These are phyloP conservation scores for Philonicus albiceps DNA, from an alignment of 2,888 invertebrate species.

Conservation along the genomic window DNA sequence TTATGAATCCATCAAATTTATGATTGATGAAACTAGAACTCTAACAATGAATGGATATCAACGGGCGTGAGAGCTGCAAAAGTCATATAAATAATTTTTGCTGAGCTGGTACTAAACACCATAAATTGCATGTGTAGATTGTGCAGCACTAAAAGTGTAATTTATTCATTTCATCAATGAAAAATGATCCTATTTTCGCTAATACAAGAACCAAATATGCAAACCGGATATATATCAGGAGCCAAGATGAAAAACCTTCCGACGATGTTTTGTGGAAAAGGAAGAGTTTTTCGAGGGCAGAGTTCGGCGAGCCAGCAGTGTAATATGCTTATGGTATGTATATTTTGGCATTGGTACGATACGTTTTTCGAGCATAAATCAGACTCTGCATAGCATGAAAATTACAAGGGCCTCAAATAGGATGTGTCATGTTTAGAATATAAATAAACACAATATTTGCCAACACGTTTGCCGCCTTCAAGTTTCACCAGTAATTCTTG, in stretches of 20 bases:
- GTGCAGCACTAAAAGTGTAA: constrained; percentile 9
- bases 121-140: neutral
- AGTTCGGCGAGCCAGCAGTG: neutral
- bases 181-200: constrained; percentile 24
- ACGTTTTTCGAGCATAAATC: constrained; percentile 29
- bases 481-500: neutral
- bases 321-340: neutral
- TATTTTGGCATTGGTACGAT: constrained; percentile 17
- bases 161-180: constrained; percentile 27
- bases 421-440: constrained; percentile 37
- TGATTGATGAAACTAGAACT: neutral
- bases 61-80: neutral
- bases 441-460: constrained; percentile 31
- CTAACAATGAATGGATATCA: neutral
- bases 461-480: neutral
- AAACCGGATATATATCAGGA: constrained; percentile 8
- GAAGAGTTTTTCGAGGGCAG: neutral
- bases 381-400: constrained; percentile 33
- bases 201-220: constrained; percentile 16
- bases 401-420: constrained; percentile 32
- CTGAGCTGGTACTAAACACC: neutral
- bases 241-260: neutral
- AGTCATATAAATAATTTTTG: neutral
- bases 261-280: neutral
- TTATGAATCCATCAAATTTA: neutral